These are phyloP conservation scores for Gallinago media DNA, from an alignment of 2,113 vertebrate genomes.

Conservation along the genomic window DNA sequence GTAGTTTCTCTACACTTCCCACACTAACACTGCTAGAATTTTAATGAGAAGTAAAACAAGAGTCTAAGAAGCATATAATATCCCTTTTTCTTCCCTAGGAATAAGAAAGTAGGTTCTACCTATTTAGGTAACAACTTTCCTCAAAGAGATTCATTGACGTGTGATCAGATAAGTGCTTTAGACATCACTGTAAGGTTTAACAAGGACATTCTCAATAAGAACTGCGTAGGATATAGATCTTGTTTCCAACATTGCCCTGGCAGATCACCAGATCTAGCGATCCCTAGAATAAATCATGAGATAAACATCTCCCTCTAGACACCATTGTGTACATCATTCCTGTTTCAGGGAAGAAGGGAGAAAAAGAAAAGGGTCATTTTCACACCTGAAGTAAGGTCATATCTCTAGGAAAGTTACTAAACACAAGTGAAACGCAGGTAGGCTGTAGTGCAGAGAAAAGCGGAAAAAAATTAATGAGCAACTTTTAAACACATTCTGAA, in stretches of 20 bases:
- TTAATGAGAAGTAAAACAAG: slow-evolving; percentile 25
- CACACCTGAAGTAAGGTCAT: background rate
- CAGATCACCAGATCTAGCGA: background rate
- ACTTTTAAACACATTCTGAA: background rate
- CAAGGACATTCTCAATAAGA: slow-evolving; percentile 8
- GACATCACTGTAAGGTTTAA: background rate
- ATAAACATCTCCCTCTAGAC: background rate
- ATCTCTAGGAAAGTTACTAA: background rate
- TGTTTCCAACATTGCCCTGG: slow-evolving; percentile 26
- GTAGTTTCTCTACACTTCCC: background rate
- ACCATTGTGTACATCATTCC: background rate
- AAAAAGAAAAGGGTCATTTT: background rate
- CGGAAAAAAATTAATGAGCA: background rate
- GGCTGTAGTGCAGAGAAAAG: background rate
- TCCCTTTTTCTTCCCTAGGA: background rate
- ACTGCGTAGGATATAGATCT: background rate
- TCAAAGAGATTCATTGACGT: background rate
- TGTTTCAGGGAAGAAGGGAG: background rate
- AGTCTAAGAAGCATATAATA: background rate
- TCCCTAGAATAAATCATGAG: background rate
- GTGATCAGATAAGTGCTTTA: slow-evolving; percentile 23
- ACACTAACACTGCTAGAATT: background rate
- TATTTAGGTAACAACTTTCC: background rate
- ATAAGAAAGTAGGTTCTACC: slow-evolving; percentile 14
- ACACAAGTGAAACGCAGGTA: background rate